A percentile compares a stretch with the other conserved stretches of the same genome.
These are phyloP conservation scores for Zaprionus tsacasi DNA, from an alignment of 1,140 invertebrate species.

Conservation along the genomic window DNA sequence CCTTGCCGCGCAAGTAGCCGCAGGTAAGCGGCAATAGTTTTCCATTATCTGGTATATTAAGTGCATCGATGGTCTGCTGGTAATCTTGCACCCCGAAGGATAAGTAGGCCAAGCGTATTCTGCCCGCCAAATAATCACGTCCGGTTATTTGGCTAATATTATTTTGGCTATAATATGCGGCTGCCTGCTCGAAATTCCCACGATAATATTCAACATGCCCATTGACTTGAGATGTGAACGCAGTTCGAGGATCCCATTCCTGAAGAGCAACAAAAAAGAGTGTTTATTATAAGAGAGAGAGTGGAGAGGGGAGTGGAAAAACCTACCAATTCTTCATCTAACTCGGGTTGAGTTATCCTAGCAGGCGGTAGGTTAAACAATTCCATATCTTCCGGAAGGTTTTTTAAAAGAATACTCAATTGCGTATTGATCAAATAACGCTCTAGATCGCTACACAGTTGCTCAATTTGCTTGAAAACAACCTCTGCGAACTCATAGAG, in stretches of 20 bases:
- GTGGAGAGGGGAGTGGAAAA: neutral
- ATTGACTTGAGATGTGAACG: constrained; percentile 59
- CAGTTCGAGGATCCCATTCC: constrained; percentile 1
- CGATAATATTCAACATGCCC: constrained; percentile 65
- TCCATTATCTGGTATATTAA: constrained; percentile 7
- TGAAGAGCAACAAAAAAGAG: neutral
- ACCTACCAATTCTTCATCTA: constrained; percentile 25
- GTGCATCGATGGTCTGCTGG: constrained; percentile 31
- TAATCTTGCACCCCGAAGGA: constrained; percentile 45
- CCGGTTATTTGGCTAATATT: neutral
- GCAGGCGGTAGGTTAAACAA: neutral
- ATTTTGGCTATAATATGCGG: constrained; percentile 39
- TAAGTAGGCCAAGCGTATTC: constrained; percentile 58
- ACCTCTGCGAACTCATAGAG: constrained; percentile 67
- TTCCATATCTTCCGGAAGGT: constrained; percentile 28
- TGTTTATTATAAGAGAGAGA: neutral
- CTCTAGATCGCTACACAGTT: constrained; percentile 39
- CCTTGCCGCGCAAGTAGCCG: constrained; percentile 56
- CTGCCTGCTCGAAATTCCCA: constrained; percentile 30
- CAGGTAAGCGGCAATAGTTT: constrained; percentile 17
- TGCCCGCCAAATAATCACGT: constrained; percentile 49
- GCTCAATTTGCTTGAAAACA: constrained; percentile 45
- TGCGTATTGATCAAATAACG: constrained; percentile 59
- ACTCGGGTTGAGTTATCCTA: neutral
- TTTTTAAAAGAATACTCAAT: constrained; percentile 42